Evolutionary conservation across 2,888 invertebrate species (phyloP).

Genomic region (Pasiphila rectangulata): DNA sequence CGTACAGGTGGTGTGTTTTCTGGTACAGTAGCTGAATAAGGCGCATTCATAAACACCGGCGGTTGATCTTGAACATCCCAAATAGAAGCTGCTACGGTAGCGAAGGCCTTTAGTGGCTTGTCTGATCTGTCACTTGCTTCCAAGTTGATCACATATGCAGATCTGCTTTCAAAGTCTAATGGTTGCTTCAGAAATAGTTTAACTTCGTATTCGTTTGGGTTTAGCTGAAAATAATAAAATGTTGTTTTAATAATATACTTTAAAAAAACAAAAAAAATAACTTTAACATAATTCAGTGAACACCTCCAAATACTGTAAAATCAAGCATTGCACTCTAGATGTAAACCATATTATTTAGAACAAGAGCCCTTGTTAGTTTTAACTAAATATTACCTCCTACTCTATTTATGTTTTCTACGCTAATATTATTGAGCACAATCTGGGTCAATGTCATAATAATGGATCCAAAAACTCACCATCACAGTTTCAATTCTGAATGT

Average conservation of each 20-base stretch:
- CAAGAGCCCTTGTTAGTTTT: too few relatives aligned
- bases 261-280: too few relatives aligned
- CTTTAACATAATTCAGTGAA: too few relatives aligned
- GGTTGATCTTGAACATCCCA: slow-evolving; percentile 91
- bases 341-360: too few relatives aligned
- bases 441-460: too few relatives aligned
- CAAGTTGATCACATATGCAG: slow-evolving; percentile 86
- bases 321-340: too few relatives aligned
- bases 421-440: too few relatives aligned
- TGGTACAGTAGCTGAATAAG: slow-evolving; percentile 87
- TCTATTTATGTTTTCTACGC: too few relatives aligned
- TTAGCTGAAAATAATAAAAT: slow-evolving; percentile 79
- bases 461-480: slow-evolving; percentile 71
- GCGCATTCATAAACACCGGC: slow-evolving; percentile 89
- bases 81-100: slow-evolving; percentile 87
- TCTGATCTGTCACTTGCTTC: slow-evolving; percentile 84
- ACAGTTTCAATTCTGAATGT: slow-evolving; percentile 85
- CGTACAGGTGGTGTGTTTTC: slow-evolving; percentile 86
- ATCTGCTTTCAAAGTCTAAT: slow-evolving; percentile 88
- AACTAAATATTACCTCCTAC: too few relatives aligned
- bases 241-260: too few relatives aligned
- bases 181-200: slow-evolving; percentile 83
- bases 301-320: too few relatives aligned
- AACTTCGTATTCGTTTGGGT: slow-evolving; percentile 86
- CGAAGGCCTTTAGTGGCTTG: slow-evolving; percentile 83